Evolutionary conservation across 2,797 vertebrate species (phyloP), one percentile per base, ranked within the genome.

Genomic region (Alcedo quadribrachys): DNA sequence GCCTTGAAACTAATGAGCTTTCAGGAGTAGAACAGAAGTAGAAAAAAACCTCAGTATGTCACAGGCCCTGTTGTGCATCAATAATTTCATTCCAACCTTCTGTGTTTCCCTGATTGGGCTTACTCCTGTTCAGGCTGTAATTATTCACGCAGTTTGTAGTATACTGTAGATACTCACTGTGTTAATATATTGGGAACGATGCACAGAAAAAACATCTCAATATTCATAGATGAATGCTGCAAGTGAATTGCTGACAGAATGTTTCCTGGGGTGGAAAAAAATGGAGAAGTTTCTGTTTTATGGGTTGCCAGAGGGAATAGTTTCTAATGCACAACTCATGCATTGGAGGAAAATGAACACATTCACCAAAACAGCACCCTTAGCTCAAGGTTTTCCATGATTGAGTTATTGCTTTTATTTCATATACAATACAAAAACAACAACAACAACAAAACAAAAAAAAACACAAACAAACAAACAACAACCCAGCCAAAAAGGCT

Each of bases 251-350:
- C 83, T 96, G 95, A 91, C 87, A 93, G 85, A 94, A 77, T 79
- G 53, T 88, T 96, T 96, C 87, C 92, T 96, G 65, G 80, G 89
- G 89, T 81, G 81, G 87, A 92, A 91, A 92, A 92, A 89, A 96
- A 93, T 57, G 15, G 74, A 87, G 77, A 91, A 66, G 42, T 93
- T 92, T 93, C 70, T 92, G 77, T 84, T 96, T 95, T 93, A 96
- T 90, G 70, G 16, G 53, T 88, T 95, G 87, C 91, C 94, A 96
- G 89, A 86, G 94, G 91, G 92, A 91, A 88, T 43, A 65, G 74
- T 81, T 95, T 94, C 80, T 74, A 94, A 92, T 2, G 15, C 57
- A 76, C 57, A 73, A 63, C 63, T 86, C 33, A 5, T 93, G 75
- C 42, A 51, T 75, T 90, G 81, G 77, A 86, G 48, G 77, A 91